Conservation (phyloP, 2,113 vertebrate species). For the Daphoenositta chrysoptera region DNA sequence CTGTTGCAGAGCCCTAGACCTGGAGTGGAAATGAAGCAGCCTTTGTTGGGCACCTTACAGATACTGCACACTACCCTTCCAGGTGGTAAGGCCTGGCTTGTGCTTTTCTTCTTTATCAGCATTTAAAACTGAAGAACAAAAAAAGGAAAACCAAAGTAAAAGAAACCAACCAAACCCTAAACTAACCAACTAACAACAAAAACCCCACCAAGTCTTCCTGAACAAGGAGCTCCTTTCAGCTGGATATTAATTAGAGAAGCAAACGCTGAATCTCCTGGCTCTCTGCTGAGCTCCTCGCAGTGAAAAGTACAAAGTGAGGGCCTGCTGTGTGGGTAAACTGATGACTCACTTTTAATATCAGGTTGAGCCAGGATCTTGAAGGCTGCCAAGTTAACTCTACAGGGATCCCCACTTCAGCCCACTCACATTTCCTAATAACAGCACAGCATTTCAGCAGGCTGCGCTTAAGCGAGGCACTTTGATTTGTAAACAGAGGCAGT, state of each 20-base stretch:
- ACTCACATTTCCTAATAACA: conserved; percentile 81
- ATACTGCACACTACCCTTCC: not conserved
- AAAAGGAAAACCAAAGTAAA: not conserved
- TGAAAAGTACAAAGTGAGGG: conserved; percentile 70
- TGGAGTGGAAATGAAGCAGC: not conserved
- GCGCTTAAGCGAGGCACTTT: conserved; percentile 55
- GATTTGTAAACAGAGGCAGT: conserved; percentile 72
- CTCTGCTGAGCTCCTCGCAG: conserved; percentile 56
- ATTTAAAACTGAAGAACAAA: not conserved
- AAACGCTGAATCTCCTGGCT: conserved; percentile 4
- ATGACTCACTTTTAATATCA: conserved; percentile 83
- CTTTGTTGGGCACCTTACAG: not conserved
- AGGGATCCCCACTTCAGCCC: conserved; percentile 77
- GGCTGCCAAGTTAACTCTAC: conserved; percentile 77
- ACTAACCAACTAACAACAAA: not conserved
- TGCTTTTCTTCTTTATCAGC: not conserved
- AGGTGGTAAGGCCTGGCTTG: not conserved
- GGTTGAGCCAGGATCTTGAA: conserved; percentile 69
- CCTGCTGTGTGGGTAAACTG: conserved; percentile 81
- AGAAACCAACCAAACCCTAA: not conserved
- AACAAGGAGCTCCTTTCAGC: conserved; percentile 63
- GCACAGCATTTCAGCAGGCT: conserved; percentile 63
- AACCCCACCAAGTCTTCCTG: not conserved
- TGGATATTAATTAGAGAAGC: conserved; percentile 70
- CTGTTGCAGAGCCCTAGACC: not conserved